Base-by-base conservation (phyloP, 1,140 invertebrate species). In the Apis dorsata region DNA sequence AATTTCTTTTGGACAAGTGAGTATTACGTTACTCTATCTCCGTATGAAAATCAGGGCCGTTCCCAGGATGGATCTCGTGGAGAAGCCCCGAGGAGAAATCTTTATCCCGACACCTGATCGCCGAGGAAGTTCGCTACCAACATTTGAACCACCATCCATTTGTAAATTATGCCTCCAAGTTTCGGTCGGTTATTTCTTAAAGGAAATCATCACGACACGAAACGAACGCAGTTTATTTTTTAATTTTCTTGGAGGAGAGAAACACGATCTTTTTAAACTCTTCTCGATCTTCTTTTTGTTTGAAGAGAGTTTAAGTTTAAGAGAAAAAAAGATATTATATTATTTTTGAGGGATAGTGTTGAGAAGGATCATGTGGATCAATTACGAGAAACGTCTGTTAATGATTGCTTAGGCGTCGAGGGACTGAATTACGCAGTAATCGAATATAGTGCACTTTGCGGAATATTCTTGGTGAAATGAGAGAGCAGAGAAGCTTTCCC, bases 81-180 rank as follows among this genome's bases (percentile, higher is more conserved):
- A 51, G 55, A 72, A 79, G 57, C 68, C 78, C 78, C 66, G 59
- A 44, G 69, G 68, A 72, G 57, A 44, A n/a, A 63, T 69, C 69
- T 69, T 79, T 72, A 79, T 79, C 78, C 78, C 10, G 78, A 79
- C 68, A 79, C 78, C 78, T 71, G 78, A 79, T 79, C 78, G 57
- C 68, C 9, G 4, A 71, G 78, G 78, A 79, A 79, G 78, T 79
- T 79, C 78, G 78, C 78, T 53, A 69, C 68, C 68, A 72, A 79
- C 57, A 19, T 71, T 57, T 17, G n/a, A 71, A 79, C 49, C 78
- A 19, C 59, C 49, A 21, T 11, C 66, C 60, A 49, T 44, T 44
- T 28, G 62, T 49, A 62, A 63, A 53, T 79, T 63, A 72, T 53
- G 69, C 21, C 49, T 51, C 24, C 34, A 72, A 79, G 57, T 79